Evolutionary conservation across 2,113 vertebrate species (phyloP).

Genomic region (Apodemus speciosus): DNA sequence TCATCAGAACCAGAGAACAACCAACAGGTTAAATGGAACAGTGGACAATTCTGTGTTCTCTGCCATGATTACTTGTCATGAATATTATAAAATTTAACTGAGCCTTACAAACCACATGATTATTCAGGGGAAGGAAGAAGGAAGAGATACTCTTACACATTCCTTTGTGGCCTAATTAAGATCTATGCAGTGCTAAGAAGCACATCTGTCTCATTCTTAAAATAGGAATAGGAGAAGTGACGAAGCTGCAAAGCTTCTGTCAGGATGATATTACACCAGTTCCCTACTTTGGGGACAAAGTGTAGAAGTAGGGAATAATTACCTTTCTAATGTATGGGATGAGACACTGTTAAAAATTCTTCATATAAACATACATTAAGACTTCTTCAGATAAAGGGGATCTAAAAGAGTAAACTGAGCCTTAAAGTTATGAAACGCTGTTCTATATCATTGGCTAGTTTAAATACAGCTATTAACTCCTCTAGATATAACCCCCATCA

Average conservation of each 20-base stretch:
- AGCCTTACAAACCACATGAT: background rate
- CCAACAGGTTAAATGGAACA: background rate
- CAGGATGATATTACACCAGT: background rate
- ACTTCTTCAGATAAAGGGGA: background rate
- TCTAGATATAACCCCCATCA: background rate
- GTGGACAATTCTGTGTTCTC: too few relatives aligned
- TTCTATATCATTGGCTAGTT: background rate
- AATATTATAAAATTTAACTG: background rate
- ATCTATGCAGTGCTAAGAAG: background rate
- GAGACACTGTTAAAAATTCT: background rate
- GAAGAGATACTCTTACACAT: background rate
- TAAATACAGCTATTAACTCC: background rate
- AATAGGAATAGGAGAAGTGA: background rate
- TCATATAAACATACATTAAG: background rate
- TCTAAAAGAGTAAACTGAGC: background rate
- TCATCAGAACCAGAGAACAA: background rate
- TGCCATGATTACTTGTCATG: background rate
- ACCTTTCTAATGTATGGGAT: background rate
- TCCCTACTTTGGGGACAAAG: background rate
- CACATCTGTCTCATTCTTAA: background rate
- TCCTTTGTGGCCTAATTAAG: conserved; percentile 18
- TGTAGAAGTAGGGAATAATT: background rate
- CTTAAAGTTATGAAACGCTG: background rate
- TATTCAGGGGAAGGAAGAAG: background rate
- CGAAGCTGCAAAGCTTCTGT: background rate